Base-by-base conservation (phyloP, 2,113 vertebrate genomes). In the Danionella cerebrum region DNA sequence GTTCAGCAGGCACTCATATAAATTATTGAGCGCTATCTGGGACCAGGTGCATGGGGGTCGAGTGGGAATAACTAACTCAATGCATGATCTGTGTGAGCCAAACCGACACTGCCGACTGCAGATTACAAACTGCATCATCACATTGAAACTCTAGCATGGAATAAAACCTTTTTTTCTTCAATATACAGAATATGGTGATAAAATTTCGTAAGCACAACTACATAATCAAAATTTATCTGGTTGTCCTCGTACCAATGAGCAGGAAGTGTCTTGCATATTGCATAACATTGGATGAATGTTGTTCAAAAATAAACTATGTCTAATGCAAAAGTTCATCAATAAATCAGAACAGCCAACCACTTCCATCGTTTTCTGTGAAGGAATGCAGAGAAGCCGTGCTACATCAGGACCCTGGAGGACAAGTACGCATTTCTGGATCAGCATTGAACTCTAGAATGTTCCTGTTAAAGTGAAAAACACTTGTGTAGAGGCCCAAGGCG, bases 301-400 rank as follows among this genome's bases (percentile, higher is more conserved):
- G 58, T 45, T 60, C 41, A 60, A 45, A 55, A 55, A 70, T 57
- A 74, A 76, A 72, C 42, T 31, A 53, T 24, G 45, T 79, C 69
- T 74, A 84, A 82, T 75, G 77, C 71, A 79, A 78, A 70, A 66
- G 5, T 47, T 73, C 74, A 82, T 83, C 58, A 85, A 85, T 84
- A 86, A 80, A 78, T 77, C 76, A 84, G 75, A 71, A 70, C 25
- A 45, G 48, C 72, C 72, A 69, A 70, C 75, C 69, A 47, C 84
- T 74, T 79, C 63, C 64, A 63, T 75, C 59, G 22, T 5, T 7
- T 6, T 52, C 63, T 55, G 45, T 60, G 63, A 77, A 69, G 57
- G 48, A 62, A 14, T 75, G 74, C 75, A 78, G 76, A 80, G 29
- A 67, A 31, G 72, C 66, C 77, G 73, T 75, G 73, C 67, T 67